Percentiles rank a stretch among this genome's conserved stretches.
phyloP scores from a whole-genome alignment of 1,140 invertebrate genomes.

The Anagrus nilaparvatae region DNA sequence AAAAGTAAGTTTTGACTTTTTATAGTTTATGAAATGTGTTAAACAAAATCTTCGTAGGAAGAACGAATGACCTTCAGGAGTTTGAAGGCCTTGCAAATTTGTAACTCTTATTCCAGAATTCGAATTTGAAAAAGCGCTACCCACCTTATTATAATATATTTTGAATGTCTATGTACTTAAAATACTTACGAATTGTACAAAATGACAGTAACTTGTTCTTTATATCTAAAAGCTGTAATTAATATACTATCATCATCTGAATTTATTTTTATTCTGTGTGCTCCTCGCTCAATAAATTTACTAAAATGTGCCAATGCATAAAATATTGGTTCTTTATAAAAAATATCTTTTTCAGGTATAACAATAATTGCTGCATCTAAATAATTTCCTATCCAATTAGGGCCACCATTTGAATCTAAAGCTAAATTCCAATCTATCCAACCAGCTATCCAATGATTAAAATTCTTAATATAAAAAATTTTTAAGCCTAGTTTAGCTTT shows the following conservation, averaged over 20 bases:
- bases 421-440: constrained; percentile 89
- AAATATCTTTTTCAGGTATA: constrained; percentile 51
- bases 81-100: no score
- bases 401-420: constrained; percentile 62
- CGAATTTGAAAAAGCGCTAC: no score
- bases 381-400: constrained; percentile 69
- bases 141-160: no score
- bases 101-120: no score
- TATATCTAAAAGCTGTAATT: constrained; percentile 47
- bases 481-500: background rate
- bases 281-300: constrained; percentile 59
- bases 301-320: constrained; percentile 80
- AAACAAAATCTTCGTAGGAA: no score
- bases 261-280: constrained; percentile 35
- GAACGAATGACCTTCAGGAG: no score
- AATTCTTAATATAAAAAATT: constrained; percentile 3
- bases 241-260: constrained; percentile 18
- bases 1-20: no score
- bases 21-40: no score
- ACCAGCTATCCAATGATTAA: constrained; percentile 54
- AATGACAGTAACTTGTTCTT: constrained; percentile 45
- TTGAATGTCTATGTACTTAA: no score
- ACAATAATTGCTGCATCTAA: constrained; percentile 72
- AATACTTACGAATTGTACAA: constrained; percentile 52
- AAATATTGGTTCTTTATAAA: constrained; percentile 84